phyloP scores from a whole-genome alignment of 2,797 vertebrate species.

The Mormyrus proboscirostris region DNA sequence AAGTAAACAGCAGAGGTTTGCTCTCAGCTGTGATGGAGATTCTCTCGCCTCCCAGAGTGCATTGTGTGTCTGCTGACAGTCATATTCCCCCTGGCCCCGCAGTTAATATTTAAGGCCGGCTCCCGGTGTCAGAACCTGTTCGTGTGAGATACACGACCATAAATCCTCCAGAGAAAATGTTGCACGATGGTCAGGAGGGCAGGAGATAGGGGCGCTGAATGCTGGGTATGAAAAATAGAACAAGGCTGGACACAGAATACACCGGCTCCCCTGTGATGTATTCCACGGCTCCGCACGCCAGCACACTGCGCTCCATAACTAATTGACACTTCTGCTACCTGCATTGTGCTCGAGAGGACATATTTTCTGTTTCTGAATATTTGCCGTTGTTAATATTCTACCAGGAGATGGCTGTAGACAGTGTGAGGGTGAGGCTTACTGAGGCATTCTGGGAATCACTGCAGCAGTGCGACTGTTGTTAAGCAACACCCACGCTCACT shows the following conservation, averaged over 20 bases:
- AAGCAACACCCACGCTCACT: conserved; percentile 8
- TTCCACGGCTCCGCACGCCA: background rate
- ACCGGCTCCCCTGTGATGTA: background rate
- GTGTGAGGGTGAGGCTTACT: background rate
- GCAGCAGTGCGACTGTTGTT: background rate
- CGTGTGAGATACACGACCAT: background rate
- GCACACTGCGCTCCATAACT: background rate
- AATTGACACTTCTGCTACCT: background rate
- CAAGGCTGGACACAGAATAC: background rate
- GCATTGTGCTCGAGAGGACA: background rate
- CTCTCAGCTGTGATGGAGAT: background rate
- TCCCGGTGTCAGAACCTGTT: background rate
- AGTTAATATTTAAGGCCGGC: background rate
- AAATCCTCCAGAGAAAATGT: background rate
- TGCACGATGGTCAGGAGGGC: background rate
- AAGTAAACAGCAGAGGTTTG: background rate
- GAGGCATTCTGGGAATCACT: background rate
- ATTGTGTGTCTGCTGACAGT: background rate
- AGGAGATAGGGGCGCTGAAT: background rate
- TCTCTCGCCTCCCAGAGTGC: background rate
- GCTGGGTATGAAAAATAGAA: background rate
- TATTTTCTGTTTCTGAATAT: background rate
- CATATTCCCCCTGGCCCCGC: background rate
- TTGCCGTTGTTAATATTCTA: background rate
- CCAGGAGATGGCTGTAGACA: background rate